Evolutionary conservation across 2,888 invertebrate genomes (phyloP).

Genomic region (Catocala fraxini): DNA sequence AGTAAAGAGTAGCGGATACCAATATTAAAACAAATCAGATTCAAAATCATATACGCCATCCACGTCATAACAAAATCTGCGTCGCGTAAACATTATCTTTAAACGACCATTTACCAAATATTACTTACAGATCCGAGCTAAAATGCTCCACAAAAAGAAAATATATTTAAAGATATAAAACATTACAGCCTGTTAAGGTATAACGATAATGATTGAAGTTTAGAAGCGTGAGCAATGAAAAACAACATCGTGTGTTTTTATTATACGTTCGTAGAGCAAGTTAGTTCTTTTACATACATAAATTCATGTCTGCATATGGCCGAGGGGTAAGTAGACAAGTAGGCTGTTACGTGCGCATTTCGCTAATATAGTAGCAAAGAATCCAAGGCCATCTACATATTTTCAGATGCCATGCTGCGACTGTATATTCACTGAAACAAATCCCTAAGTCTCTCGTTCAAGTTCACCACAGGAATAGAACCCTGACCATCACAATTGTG

Average conservation of each 20-base stretch:
- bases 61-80: neutral
- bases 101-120: constrained; percentile 20
- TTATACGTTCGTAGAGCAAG: neutral
- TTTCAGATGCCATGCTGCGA: too few species aligned
- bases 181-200: constrained; percentile 28
- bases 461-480: too few species aligned
- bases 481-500: too few species aligned
- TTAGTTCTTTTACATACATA: constrained; percentile 4
- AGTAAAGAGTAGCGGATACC: too few species aligned
- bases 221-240: constrained; percentile 21
- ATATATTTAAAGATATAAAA: constrained; percentile 30
- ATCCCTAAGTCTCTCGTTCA: too few species aligned
- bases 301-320: too few species aligned
- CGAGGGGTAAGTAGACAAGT: too few species aligned
- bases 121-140: constrained; percentile 23
- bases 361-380: too few species aligned
- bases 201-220: constrained; percentile 34
- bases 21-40: neutral
- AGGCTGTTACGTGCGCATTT: too few species aligned
- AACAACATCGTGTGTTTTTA: constrained; percentile 9
- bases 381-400: too few species aligned
- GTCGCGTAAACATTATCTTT: constrained; percentile 7
- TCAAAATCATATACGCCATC: neutral
- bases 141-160: constrained; percentile 22
- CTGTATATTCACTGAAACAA: too few species aligned